These are phyloP conservation scores for Drosophila yooni DNA, from an alignment of 2,888 invertebrate genomes.

Conservation along the genomic window DNA sequence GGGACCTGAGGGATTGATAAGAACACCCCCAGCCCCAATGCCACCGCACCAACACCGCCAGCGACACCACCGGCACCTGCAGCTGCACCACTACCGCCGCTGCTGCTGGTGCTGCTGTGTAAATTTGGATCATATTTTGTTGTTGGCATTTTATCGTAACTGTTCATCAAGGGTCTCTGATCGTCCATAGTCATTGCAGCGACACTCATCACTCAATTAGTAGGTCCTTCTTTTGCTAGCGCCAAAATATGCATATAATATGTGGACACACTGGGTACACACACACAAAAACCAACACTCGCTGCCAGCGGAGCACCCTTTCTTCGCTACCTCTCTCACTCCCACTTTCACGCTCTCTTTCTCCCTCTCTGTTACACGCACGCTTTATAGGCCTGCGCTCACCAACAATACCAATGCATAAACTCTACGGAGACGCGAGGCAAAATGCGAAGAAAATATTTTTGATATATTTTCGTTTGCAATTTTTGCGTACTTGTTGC, in stretches of 20 bases:
- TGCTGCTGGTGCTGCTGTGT: slow-evolving; percentile 57
- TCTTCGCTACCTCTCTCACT: slow-evolving; percentile 25
- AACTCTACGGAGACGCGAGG: slow-evolving; percentile 46
- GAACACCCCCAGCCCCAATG: slow-evolving; percentile 44
- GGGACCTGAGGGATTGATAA: slow-evolving; percentile 75
- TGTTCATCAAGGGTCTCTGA: slow-evolving; percentile 85
- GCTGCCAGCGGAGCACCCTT: slow-evolving; percentile 63
- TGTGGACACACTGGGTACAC: slow-evolving; percentile 51
- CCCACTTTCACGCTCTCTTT: slow-evolving; percentile 21
- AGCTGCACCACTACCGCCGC: slow-evolving; percentile 35
- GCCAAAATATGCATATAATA: slow-evolving; percentile 41
- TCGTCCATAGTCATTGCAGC: slow-evolving; percentile 85
- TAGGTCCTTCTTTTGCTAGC: slow-evolving; percentile 63
- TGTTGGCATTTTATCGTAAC: slow-evolving; percentile 83
- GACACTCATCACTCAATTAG: slow-evolving; percentile 80
- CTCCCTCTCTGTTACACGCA: slow-evolving; percentile 37
- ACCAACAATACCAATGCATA: slow-evolving; percentile 57
- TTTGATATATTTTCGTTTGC: slow-evolving; percentile 39
- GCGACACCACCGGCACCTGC: slow-evolving; percentile 34
- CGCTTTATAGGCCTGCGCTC: slow-evolving; percentile 45
- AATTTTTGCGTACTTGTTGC: slow-evolving; percentile 68
- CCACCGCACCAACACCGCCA: slow-evolving; percentile 39
- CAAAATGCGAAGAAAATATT: slow-evolving; percentile 48
- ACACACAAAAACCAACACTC: slow-evolving; percentile 42
- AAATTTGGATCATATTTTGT: slow-evolving; percentile 82